Evolutionary conservation across 2,113 vertebrate genomes (phyloP).

Genomic region (Leuciscus idus): DNA sequence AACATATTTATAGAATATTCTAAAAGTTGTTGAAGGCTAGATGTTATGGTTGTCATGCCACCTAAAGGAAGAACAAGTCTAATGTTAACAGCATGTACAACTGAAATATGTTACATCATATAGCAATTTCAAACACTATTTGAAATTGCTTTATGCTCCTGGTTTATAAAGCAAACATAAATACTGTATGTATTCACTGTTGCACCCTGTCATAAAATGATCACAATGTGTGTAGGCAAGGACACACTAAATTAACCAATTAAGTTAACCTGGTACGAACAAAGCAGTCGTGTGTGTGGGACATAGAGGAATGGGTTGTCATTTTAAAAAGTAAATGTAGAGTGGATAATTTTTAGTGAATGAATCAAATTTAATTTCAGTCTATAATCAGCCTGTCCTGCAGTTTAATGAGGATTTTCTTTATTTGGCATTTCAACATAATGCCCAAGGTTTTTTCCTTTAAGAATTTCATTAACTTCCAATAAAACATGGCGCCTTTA

Average conservation of each 20-base stretch:
- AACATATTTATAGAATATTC: neutral
- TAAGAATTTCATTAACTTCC: neutral
- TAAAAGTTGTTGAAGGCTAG: neutral
- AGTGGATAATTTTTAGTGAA: neutral
- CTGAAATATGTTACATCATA: neutral
- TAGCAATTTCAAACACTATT: neutral
- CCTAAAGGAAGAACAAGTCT: neutral
- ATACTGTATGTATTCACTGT: neutral
- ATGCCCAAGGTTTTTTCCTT: neutral
- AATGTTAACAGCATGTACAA: neutral
- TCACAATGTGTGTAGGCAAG: neutral
- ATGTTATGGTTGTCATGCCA: neutral
- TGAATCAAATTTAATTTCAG: conserved; percentile 4
- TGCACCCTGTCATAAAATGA: neutral
- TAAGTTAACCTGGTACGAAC: neutral
- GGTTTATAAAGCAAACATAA: neutral
- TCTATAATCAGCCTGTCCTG: neutral
- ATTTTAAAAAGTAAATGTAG: neutral
- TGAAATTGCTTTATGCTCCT: neutral
- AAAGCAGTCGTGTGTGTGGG: neutral
- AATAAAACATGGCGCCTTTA: no score
- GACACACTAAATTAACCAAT: neutral
- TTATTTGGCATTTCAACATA: neutral
- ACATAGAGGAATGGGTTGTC: neutral
- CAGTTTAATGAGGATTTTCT: conserved; percentile 1